Percentiles rank a stretch among this genome's conserved stretches.
phyloP scores from a whole-genome alignment of 2,888 invertebrate genomes.

The Agonopterix subpropinquella region DNA sequence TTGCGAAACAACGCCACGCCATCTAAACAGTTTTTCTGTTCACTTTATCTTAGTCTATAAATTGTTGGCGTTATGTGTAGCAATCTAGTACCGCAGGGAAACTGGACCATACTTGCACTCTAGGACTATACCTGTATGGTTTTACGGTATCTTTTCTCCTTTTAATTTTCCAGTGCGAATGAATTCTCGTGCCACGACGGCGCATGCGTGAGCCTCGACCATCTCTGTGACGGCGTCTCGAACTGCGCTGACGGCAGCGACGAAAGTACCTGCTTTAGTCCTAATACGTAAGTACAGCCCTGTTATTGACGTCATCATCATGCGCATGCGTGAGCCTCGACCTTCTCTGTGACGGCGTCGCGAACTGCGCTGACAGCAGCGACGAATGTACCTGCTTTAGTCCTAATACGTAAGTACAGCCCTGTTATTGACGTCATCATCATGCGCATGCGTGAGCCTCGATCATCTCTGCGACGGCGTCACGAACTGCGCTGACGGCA shows the following conservation, averaged over 20 bases:
- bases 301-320: too few relatives aligned
- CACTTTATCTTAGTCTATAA: too few relatives aligned
- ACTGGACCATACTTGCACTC: too few relatives aligned
- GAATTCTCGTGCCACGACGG: slow-evolving; percentile 34
- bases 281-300: neutral
- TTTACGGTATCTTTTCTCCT: too few relatives aligned
- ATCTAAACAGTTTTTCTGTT: too few relatives aligned
- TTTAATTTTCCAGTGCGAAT: slow-evolving; percentile 18
- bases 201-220: slow-evolving; percentile 22
- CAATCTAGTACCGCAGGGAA: too few relatives aligned
- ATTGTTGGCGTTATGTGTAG: too few relatives aligned
- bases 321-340: slow-evolving; percentile 26
- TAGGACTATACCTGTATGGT: too few relatives aligned
- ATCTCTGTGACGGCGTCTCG: slow-evolving; percentile 27
- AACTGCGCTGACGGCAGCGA: slow-evolving; percentile 35
- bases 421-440: too few relatives aligned
- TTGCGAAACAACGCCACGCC: too few relatives aligned
- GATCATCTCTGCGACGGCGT: slow-evolving; percentile 28
- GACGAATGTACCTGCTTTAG: slow-evolving; percentile 22
- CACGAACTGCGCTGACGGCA: slow-evolving; percentile 27
- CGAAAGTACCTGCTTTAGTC: slow-evolving; percentile 14
- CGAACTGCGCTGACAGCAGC: slow-evolving; percentile 28
- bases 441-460: slow-evolving; percentile 25
- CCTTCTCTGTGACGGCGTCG: slow-evolving; percentile 27
- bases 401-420: neutral